Evolutionary conservation across 2,113 vertebrate genomes (phyloP).

Genomic region (Parus major): DNA sequence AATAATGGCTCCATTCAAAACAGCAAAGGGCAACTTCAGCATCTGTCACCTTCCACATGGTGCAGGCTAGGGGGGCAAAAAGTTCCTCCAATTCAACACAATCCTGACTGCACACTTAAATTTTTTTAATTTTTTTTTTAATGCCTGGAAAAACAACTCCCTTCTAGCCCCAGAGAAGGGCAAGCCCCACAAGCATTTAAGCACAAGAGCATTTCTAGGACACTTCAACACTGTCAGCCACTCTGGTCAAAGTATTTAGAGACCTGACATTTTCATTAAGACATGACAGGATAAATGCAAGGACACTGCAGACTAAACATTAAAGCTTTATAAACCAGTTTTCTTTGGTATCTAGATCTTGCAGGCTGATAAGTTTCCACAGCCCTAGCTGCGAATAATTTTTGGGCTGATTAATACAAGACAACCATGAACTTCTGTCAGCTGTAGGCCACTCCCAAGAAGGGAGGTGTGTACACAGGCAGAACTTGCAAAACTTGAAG

Average conservation of each 20-base stretch:
- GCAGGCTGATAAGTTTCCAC: neutral
- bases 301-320: slow-evolving; percentile 27
- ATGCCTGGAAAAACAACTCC: neutral
- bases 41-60: neutral
- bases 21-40: neutral
- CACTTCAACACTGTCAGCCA: neutral
- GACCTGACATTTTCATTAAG: slow-evolving; percentile 17
- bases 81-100: neutral
- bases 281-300: slow-evolving; percentile 1
- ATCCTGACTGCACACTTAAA: neutral
- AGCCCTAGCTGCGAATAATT: neutral
- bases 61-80: neutral
- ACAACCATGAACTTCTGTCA: neutral
- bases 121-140: neutral
- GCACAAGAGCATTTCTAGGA: neutral
- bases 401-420: neutral
- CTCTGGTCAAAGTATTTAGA: neutral
- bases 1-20: slow-evolving; percentile 11
- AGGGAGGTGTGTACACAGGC: neutral
- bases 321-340: slow-evolving; percentile 67
- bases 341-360: slow-evolving; percentile 71
- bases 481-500: neutral
- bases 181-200: neutral
- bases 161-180: neutral
- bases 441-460: neutral